phyloP scores from a whole-genome alignment of 2,113 vertebrate genomes.

The Chamaea fasciata region DNA sequence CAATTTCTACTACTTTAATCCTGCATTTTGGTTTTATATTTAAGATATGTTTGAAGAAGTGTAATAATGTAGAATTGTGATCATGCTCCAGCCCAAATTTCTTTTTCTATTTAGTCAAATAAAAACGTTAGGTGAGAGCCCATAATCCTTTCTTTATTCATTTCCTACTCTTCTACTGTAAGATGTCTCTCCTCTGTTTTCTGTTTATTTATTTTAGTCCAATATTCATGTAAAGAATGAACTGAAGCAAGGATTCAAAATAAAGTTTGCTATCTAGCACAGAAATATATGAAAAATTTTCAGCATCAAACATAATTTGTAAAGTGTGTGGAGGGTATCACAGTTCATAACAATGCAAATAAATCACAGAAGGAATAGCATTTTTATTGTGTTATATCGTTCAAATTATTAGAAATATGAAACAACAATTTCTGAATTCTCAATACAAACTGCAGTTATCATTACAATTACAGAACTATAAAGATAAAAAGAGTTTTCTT shows the following conservation, averaged over 20 bases:
- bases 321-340: neutral
- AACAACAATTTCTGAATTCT: neutral
- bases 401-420: neutral
- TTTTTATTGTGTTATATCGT: neutral
- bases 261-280: neutral
- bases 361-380: neutral
- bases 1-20: neutral
- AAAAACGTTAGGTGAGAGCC: neutral
- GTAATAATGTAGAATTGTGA: neutral
- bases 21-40: neutral
- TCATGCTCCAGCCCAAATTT: neutral
- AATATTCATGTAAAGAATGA: neutral
- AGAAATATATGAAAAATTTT: neutral
- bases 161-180: neutral
- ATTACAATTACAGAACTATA: neutral
- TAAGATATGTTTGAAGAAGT: neutral
- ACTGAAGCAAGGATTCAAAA: neutral
- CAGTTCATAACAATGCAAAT: neutral
- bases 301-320: neutral
- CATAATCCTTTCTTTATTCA: neutral
- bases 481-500: neutral
- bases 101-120: neutral
- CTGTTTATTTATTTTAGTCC: neutral
- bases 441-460: neutral
- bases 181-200: neutral